These are phyloP conservation scores for Etheostoma spectabile DNA, from an alignment of 2,113 vertebrate species.

Conservation along the genomic window DNA sequence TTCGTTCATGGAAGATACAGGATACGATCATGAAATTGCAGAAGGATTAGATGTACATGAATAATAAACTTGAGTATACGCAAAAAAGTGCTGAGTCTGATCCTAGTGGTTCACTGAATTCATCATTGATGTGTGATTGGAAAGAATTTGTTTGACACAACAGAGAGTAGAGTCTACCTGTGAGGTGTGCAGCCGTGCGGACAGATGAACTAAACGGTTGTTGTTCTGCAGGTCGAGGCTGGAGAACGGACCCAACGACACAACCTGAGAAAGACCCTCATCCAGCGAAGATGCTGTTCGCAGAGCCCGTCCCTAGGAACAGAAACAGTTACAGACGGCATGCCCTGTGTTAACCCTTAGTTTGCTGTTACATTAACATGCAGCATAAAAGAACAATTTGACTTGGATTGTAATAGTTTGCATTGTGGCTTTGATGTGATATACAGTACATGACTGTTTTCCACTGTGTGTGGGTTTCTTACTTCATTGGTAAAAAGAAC, in stretches of 20 bases:
- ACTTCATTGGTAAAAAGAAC: conserved; percentile 98
- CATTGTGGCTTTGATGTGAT: background rate
- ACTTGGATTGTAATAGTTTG: background rate
- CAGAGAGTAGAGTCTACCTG: conserved; percentile 82
- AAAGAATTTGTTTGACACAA: background rate
- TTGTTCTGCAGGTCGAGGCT: conserved; percentile 87
- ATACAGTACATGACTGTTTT: background rate
- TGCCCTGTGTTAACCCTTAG: background rate
- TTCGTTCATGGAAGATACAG: background rate
- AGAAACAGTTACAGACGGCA: background rate
- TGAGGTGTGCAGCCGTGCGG: conserved; percentile 86
- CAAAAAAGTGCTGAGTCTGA: background rate
- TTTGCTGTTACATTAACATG: background rate
- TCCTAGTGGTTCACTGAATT: background rate
- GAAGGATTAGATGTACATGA: background rate
- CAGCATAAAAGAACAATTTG: background rate
- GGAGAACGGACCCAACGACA: conserved; percentile 83
- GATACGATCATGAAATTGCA: background rate
- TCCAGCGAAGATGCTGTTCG: conserved; percentile 87
- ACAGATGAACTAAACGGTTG: conserved; percentile 89
- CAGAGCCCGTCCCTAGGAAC: conserved; percentile 88
- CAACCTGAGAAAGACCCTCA: conserved; percentile 91
- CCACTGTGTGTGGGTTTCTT: conserved; percentile 2
- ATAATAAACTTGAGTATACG: background rate
- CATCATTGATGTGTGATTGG: background rate